These are phyloP conservation scores for Balanococcus diminutus DNA, from an alignment of 2,888 invertebrate genomes.

Conservation along the genomic window DNA sequence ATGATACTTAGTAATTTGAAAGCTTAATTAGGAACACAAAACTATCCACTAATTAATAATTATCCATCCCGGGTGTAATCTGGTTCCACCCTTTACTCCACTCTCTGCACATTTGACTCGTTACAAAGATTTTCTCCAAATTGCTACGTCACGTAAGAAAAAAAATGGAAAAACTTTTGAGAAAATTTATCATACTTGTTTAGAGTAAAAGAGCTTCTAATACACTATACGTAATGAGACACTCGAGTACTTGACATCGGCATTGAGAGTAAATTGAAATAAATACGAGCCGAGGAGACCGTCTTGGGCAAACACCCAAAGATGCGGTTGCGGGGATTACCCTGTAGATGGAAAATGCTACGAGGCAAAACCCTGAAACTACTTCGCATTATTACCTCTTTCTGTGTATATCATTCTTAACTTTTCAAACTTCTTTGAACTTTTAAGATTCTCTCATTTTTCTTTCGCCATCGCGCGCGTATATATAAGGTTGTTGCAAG, in stretches of 20 bases:
- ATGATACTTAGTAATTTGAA: background rate
- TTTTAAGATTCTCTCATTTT: background rate
- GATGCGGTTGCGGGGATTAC: background rate
- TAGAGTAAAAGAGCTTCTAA: background rate
- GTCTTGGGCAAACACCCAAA: background rate
- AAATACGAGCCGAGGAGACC: background rate
- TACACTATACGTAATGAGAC: background rate
- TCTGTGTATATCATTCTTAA: conserved; percentile 23
- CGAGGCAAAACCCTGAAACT: conserved; percentile 5
- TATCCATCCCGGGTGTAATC: background rate
- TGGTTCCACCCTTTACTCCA: background rate
- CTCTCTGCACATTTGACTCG: no score
- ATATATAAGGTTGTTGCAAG: background rate
- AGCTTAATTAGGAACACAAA: background rate
- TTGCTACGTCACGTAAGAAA: background rate
- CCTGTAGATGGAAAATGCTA: background rate
- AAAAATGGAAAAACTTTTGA: background rate
- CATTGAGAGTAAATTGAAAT: background rate
- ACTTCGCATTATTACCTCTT: conserved; percentile 19
- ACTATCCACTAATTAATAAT: background rate
- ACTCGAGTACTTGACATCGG: background rate
- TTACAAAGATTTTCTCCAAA: background rate
- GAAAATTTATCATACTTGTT: background rate
- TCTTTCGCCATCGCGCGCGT: background rate
- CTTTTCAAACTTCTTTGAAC: conserved; percentile 33